These are phyloP conservation scores for Chloroclysta siterata DNA, from an alignment of 2,888 invertebrate species.

Conservation along the genomic window DNA sequence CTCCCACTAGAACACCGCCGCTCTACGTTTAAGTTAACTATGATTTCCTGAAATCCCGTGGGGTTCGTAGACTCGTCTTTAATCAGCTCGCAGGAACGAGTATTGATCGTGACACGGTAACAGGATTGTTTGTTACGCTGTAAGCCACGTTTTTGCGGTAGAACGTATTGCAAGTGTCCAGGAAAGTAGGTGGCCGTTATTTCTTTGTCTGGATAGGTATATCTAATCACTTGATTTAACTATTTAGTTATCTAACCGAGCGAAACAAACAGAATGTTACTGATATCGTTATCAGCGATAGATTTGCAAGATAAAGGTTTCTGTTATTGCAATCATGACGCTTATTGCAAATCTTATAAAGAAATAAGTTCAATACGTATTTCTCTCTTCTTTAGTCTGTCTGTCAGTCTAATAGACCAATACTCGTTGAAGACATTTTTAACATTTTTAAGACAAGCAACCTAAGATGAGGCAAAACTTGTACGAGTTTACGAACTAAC, in stretches of 20 bases:
- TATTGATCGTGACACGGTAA: conserved; percentile 11
- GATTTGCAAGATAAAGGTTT: conserved; percentile 30
- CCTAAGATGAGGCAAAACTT: too few relatives aligned
- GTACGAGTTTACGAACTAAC: too few relatives aligned
- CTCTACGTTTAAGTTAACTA: not conserved
- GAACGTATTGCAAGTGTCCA: not conserved
- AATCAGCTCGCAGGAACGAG: conserved; percentile 10
- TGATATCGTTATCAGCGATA: conserved; percentile 33
- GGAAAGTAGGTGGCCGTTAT: not conserved
- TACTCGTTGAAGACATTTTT: too few relatives aligned
- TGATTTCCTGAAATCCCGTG: conserved; percentile 5
- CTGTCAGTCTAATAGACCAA: too few relatives aligned
- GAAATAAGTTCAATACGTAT: too few relatives aligned
- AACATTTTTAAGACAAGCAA: too few relatives aligned
- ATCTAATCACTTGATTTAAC: not conserved
- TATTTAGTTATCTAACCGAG: conserved; percentile 6
- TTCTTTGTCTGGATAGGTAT: not conserved
- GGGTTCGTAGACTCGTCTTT: conserved; percentile 8
- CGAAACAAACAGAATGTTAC: conserved; percentile 29
- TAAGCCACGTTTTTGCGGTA: not conserved
- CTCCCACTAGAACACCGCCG: too few relatives aligned
- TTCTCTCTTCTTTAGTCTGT: too few relatives aligned
- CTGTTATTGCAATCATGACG: conserved; percentile 4
- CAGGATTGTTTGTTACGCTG: not conserved
- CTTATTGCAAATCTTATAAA: too few relatives aligned